Conservation (phyloP, 2,797 vertebrate genomes). For the Pseudochirops corinnae region DNA sequence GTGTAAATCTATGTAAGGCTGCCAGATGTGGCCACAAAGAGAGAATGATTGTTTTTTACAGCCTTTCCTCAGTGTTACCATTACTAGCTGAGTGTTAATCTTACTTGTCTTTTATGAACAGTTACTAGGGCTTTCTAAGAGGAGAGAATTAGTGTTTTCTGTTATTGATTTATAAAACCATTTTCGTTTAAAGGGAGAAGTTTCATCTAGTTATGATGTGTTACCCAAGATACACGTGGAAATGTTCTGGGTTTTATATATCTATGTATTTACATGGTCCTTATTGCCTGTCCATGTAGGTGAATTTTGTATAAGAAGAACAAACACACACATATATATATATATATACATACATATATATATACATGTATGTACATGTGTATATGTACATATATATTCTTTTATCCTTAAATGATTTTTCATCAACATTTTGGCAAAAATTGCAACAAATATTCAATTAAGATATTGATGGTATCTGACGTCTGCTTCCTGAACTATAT, state of each 20-base stretch:
- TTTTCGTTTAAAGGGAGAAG: conserved; percentile 23
- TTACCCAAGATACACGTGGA: background rate
- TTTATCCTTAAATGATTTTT: background rate
- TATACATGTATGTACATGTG: no score
- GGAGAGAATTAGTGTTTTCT: conserved; percentile 28
- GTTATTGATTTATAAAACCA: background rate
- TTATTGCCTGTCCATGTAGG: background rate
- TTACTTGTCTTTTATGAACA: conserved; percentile 28
- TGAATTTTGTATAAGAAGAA: background rate
- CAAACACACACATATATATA: background rate
- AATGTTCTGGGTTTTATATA: background rate
- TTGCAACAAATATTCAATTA: background rate
- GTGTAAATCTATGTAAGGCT: conserved; percentile 12
- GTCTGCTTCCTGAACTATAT: background rate
- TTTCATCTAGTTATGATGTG: background rate
- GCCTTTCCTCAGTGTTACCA: background rate
- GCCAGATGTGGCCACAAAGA: background rate
- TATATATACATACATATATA: no score
- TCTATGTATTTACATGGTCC: no score
- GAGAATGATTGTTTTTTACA: background rate
- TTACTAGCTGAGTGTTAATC: background rate
- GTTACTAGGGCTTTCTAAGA: conserved; percentile 33
- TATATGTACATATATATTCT: background rate
- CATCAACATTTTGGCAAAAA: background rate
- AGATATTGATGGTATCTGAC: background rate